A percentile compares a stretch with the other conserved stretches of the same genome.
These are phyloP conservation scores for Sinosuthora webbiana DNA, from an alignment of 2,113 vertebrate genomes.

Conservation along the genomic window DNA sequence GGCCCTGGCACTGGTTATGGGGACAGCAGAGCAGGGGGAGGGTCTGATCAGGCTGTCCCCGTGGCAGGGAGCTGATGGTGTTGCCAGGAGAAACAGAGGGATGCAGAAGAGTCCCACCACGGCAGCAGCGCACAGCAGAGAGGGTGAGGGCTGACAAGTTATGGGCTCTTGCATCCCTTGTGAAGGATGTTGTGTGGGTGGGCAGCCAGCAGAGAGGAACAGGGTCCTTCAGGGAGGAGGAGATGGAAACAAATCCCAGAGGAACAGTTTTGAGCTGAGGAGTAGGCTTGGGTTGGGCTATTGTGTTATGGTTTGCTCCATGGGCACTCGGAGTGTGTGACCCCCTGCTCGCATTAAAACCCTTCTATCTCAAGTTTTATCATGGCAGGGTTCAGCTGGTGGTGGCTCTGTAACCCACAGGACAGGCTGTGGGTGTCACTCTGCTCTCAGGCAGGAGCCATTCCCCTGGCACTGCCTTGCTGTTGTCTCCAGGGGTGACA, in stretches of 20 bases:
- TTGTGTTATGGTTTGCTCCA: not conserved
- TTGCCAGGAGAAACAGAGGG: not conserved
- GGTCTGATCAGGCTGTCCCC: not conserved
- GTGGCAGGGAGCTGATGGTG: not conserved
- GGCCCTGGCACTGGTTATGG: not conserved
- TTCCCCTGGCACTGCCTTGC: not conserved
- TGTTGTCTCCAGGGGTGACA: not conserved
- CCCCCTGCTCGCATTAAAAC: not conserved
- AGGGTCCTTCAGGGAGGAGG: not conserved
- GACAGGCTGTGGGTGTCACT: not conserved
- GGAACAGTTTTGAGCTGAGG: not conserved
- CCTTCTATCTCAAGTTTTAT: not conserved
- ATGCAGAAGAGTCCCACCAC: not conserved
- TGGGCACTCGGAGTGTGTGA: not conserved
- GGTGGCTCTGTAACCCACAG: not conserved
- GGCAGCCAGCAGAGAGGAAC: not conserved
- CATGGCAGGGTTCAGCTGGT: not conserved
- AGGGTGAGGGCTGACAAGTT: not conserved
- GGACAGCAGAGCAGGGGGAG: not conserved
- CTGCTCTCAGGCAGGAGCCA: not conserved
- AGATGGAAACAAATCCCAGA: not conserved
- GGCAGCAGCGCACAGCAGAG: not conserved
- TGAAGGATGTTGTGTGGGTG: not conserved
- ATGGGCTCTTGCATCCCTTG: not conserved
- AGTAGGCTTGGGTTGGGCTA: not conserved